A percentile compares a stretch with the other conserved stretches of the same genome.
These are phyloP conservation scores for Phallusia fumigata DNA, from an alignment of 23 tunicate species.

Conservation along the genomic window DNA sequence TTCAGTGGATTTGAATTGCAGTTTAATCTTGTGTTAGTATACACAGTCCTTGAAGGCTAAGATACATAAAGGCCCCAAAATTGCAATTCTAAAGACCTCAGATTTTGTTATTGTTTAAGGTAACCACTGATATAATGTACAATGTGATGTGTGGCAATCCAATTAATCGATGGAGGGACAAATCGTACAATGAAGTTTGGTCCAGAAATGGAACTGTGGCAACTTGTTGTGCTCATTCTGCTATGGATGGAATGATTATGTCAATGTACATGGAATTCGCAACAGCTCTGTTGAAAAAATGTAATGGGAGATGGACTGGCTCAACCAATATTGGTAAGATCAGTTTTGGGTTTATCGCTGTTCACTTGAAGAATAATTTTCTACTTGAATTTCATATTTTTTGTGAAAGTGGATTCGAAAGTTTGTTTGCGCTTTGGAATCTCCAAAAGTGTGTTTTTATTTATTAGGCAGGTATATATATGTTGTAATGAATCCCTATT, in stretches of 20 bases:
- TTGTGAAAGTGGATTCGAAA: too few species aligned
- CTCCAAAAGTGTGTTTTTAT: too few species aligned
- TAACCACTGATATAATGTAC: slow-evolving; percentile 24
- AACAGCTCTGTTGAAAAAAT: neutral
- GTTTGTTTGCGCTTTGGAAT: too few species aligned
- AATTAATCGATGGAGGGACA: slow-evolving; percentile 67
- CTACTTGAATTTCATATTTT: too few species aligned
- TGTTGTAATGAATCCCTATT: too few species aligned
- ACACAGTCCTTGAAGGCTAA: too few species aligned
- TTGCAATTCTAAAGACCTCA: too few species aligned
- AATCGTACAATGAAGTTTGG: slow-evolving; percentile 49
- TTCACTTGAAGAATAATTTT: too few species aligned
- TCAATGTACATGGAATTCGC: slow-evolving; percentile 28
- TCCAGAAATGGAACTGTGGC: slow-evolving; percentile 39
- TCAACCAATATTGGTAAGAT: slow-evolving; percentile 27
- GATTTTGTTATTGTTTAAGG: neutral
- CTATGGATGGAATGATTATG: slow-evolving; percentile 80
- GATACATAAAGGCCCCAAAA: too few species aligned
- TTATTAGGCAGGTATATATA: too few species aligned
- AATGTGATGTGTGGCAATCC: slow-evolving; percentile 44
- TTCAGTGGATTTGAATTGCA: too few species aligned
- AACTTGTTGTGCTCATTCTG: slow-evolving; percentile 42
- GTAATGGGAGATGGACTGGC: slow-evolving; percentile 44
- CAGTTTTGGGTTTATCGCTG: neutral
- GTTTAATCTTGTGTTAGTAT: too few species aligned